phyloP scores from a whole-genome alignment of 2,113 vertebrate genomes.

The Lophius piscatorius region DNA sequence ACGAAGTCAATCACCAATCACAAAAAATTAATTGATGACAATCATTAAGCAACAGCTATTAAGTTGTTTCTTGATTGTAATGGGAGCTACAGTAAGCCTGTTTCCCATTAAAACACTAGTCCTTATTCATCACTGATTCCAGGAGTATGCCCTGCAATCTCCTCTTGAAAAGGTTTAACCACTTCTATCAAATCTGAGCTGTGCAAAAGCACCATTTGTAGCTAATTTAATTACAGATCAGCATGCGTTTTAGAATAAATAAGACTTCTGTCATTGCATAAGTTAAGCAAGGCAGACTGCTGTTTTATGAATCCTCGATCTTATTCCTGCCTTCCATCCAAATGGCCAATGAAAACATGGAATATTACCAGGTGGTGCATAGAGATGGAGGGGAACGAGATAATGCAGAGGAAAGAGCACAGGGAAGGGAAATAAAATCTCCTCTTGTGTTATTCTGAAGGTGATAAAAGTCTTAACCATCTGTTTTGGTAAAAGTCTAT shows the following conservation, averaged over 20 bases:
- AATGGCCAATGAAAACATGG: slow-evolving; percentile 43
- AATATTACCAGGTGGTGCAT: slow-evolving; percentile 54
- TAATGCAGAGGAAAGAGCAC: slow-evolving; percentile 45
- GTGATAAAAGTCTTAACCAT: slow-evolving; percentile 35
- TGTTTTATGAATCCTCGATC: too few species aligned
- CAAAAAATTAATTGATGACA: slow-evolving; percentile 62
- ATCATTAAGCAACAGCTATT: slow-evolving; percentile 46
- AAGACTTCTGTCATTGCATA: slow-evolving; percentile 8
- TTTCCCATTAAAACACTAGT: slow-evolving; percentile 48
- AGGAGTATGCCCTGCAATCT: slow-evolving; percentile 16
- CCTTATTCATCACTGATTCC: slow-evolving; percentile 70
- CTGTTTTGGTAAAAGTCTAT: slow-evolving; percentile 10
- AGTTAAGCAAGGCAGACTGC: too few species aligned
- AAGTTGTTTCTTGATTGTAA: slow-evolving; percentile 63
- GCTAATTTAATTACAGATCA: neutral
- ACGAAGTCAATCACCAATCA: too few species aligned
- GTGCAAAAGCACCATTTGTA: neutral
- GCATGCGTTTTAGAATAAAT: neutral
- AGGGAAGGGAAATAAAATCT: slow-evolving; percentile 31
- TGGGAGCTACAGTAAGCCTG: slow-evolving; percentile 42
- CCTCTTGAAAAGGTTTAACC: slow-evolving; percentile 17
- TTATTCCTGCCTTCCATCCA: slow-evolving; percentile 28
- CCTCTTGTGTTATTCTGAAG: slow-evolving; percentile 8
- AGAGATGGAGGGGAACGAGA: slow-evolving; percentile 34
- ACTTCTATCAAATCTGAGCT: neutral